Base-by-base conservation (phyloP, 2,888 invertebrate species). In the Pyrrhia umbra region DNA sequence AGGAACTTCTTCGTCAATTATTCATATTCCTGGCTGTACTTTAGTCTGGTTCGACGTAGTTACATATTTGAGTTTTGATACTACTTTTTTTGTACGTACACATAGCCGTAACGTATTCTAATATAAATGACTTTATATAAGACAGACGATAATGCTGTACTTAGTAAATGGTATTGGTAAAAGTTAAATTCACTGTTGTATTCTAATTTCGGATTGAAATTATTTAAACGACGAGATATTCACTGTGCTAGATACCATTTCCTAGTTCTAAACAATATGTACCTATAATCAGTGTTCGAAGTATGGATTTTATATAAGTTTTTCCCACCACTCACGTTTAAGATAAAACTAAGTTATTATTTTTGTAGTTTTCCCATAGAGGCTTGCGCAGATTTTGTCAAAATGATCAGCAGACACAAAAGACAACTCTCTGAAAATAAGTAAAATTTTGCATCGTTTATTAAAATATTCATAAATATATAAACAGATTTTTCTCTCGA, bases 321-420 rank as follows among this genome's bases (percentile, higher is more conserved):
- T 64, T 79, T 75, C 81, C 81, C 81, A 81, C 81, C 81, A 81
- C 58, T 77, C 73, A 70, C 15, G 50, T 65, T 68, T 75, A 77
- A 68, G 68, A 30, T 77, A 52, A 67, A 56, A 27, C 27, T 77
- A 68, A 75, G 68, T 68, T 65, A 58, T 65, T 66, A 62, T 71
- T 61, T 64, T 59, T 50, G 50, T 68, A 42, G 6, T 64, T 8
- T 59, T 59, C 39, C 40, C 39, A 13, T 25, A 51, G 63, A 54
- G 67, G 21, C 59, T 69, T 74, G 79, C 59, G 13, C 79, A 73
- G 76, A 67, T 20, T 78, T 75, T 77, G 52, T 66, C 27, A 55
- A 66, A 55, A 59, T 59, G 16, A 13, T 63, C 18, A 20, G 21
- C 39, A 34, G 13, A 8, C 21, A 47, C 16, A 34, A 20, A 57